These are phyloP conservation scores for Clivina fossor DNA, from an alignment of 2,888 invertebrate genomes.

Conservation along the genomic window DNA sequence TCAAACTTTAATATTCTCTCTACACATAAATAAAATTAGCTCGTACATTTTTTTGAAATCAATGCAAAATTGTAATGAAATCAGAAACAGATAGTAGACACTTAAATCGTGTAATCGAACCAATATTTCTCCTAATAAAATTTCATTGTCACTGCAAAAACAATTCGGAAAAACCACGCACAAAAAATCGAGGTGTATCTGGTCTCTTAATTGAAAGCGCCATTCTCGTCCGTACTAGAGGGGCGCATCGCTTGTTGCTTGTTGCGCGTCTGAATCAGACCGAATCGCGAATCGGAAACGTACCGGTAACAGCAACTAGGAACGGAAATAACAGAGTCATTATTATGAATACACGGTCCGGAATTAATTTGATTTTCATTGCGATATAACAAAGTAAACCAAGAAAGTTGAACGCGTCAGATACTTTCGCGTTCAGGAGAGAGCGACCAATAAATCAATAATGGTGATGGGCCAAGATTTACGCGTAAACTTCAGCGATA, in stretches of 20 bases:
- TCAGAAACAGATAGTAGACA: too few species aligned
- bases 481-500: slow-evolving; percentile 30
- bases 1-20: too few species aligned
- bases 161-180: not conserved
- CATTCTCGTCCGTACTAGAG: too few species aligned
- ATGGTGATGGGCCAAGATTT: slow-evolving; percentile 25
- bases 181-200: slow-evolving; percentile 13
- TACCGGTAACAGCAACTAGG: slow-evolving; percentile 13
- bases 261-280: too few species aligned
- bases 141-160: slow-evolving; percentile 17
- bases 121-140: too few species aligned
- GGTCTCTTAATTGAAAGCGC: slow-evolving; percentile 20
- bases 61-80: too few species aligned
- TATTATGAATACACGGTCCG: slow-evolving; percentile 30
- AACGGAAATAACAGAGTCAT: slow-evolving; percentile 25
- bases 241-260: too few species aligned
- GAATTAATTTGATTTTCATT: slow-evolving; percentile 34
- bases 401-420: slow-evolving; percentile 19
- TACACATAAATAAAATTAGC: too few species aligned
- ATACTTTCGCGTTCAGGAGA: too few species aligned
- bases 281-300: slow-evolving; percentile 13
- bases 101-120: too few species aligned
- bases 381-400: slow-evolving; percentile 33
- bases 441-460: slow-evolving; percentile 33
- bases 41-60: too few species aligned